A percentile compares a stretch with the other conserved stretches of the same genome.
Evolutionary conservation across 2,888 invertebrate genomes (phyloP).

Genomic region (Nomada flava): DNA sequence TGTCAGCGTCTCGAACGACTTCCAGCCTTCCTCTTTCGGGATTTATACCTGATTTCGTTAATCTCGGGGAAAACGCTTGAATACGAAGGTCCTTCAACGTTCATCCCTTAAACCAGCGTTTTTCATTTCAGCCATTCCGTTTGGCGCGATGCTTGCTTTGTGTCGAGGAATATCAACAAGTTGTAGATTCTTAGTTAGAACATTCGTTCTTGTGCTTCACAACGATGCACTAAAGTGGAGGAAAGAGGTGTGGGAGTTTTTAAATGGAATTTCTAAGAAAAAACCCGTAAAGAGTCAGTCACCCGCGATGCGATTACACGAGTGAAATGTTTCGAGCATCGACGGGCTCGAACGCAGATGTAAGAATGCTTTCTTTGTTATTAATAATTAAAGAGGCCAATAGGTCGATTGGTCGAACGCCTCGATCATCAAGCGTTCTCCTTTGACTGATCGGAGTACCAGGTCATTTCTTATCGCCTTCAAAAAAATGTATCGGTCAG

Average conservation of each 20-base stretch:
- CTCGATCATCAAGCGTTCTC: conserved; percentile 32
- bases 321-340: not conserved
- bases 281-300: not conserved
- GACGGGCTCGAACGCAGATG: not conserved
- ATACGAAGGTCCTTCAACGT: conserved; percentile 15
- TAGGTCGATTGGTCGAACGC: conserved; percentile 23
- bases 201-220: too few relatives aligned
- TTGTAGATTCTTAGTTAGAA: not conserved
- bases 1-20: conserved; percentile 43
- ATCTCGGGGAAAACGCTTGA: conserved; percentile 24
- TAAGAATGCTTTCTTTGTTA: conserved; percentile 21
- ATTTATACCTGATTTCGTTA: conserved; percentile 54
- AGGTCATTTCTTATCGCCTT: not conserved
- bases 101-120: conserved; percentile 29
- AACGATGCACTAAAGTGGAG: too few relatives aligned
- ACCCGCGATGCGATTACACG: not conserved
- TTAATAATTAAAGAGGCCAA: conserved; percentile 28
- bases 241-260: not conserved
- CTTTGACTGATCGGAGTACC: not conserved
- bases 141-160: not conserved
- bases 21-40: conserved; percentile 22
- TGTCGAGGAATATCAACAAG: not conserved
- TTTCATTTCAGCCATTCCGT: conserved; percentile 8
- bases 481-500: conserved; percentile 15
- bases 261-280: not conserved